Percentiles rank a stretch among this genome's conserved stretches.
These are phyloP conservation scores for Anas capensis DNA, from an alignment of 2,797 vertebrate genomes.

Conservation along the genomic window DNA sequence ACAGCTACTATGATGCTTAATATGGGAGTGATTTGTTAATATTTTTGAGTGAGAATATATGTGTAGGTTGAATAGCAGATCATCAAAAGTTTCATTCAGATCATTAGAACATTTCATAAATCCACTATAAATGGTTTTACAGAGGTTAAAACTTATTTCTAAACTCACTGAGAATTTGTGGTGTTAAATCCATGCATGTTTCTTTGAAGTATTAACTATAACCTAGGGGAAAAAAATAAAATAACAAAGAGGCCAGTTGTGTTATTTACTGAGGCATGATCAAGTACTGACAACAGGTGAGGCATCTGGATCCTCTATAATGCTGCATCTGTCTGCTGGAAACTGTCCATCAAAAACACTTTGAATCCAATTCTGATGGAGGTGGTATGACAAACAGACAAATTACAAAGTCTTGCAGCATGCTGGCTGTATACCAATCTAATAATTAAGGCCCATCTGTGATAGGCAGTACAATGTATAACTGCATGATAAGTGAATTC, in stretches of 20 bases:
- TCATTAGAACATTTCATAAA: neutral
- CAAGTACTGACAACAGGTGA: neutral
- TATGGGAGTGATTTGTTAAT: neutral
- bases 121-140: neutral
- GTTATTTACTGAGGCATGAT: neutral
- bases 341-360: neutral
- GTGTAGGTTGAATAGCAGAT: neutral
- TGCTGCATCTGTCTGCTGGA: neutral
- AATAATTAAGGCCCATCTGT: neutral
- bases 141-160: neutral
- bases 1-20: neutral
- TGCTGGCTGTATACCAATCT: neutral
- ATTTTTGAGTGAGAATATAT: neutral
- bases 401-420: neutral
- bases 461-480: neutral
- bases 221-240: fast-evolving
- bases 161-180: neutral
- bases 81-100: neutral
- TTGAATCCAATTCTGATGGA: neutral
- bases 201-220: neutral
- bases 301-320: neutral
- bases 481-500: neutral
- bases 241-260: neutral
- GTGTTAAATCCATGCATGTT: neutral
- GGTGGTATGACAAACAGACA: neutral